phyloP scores from a whole-genome alignment of 2,888 invertebrate genomes.

The Poecilobothrus nobilitatus region DNA sequence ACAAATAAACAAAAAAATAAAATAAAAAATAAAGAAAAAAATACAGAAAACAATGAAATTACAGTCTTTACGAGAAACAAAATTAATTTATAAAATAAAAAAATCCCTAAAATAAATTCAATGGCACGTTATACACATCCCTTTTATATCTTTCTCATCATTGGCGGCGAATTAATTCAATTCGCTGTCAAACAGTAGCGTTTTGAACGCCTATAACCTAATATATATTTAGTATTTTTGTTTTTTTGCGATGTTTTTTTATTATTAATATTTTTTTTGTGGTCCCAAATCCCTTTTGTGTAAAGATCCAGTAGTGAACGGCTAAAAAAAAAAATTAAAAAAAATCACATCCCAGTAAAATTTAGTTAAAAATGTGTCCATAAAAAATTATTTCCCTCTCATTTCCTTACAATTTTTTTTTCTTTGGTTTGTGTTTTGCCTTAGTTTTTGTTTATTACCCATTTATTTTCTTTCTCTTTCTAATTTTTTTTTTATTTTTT shows the following conservation, averaged over 20 bases:
- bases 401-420: neutral
- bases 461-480: neutral
- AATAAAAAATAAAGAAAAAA: no score
- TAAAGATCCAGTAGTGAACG: neutral
- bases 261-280: neutral
- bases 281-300: neutral
- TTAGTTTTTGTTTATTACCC: neutral
- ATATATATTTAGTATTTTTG: no score
- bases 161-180: neutral
- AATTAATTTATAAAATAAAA: neutral
- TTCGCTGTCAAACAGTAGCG: neutral
- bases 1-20: no score
- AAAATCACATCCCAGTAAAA: neutral
- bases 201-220: no score
- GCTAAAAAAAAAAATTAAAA: neutral
- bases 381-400: neutral
- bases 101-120: neutral
- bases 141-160: neutral
- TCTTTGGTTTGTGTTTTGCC: neutral
- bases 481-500: neutral
- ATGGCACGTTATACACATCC: slow-evolving; percentile 1
- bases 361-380: neutral
- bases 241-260: no score
- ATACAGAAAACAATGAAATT: no score
- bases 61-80: neutral